Percentiles rank a stretch among this genome's conserved stretches.
Evolutionary conservation across 1,140 invertebrate genomes (phyloP).

Genomic region (Capitella teleta): DNA sequence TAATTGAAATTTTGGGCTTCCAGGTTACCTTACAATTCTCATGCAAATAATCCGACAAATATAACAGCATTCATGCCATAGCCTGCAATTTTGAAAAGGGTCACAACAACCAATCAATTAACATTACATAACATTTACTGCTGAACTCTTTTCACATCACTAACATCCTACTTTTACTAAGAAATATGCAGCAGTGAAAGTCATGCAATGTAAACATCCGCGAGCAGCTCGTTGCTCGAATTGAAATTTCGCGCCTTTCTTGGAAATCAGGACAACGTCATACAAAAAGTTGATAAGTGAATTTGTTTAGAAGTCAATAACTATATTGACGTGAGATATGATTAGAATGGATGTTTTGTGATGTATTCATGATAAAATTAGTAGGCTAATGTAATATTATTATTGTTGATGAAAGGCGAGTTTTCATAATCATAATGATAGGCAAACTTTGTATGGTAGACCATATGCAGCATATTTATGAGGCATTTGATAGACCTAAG

Average conservation of each 20-base stretch:
- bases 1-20: neutral
- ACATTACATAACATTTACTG: too few species aligned
- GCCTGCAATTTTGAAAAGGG: too few species aligned
- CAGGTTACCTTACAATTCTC: neutral
- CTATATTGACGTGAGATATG: too few species aligned
- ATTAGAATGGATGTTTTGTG: neutral
- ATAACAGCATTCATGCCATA: too few species aligned
- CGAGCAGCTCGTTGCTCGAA: neutral
- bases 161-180: too few species aligned
- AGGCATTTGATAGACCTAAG: too few species aligned
- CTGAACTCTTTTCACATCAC: too few species aligned
- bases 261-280: neutral
- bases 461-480: too few species aligned
- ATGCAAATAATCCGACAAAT: neutral
- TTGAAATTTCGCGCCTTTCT: neutral
- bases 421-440: neutral
- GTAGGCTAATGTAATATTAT: neutral
- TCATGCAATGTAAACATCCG: too few species aligned
- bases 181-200: too few species aligned
- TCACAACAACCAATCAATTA: too few species aligned
- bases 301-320: neutral
- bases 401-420: neutral
- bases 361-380: neutral
- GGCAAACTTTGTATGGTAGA: neutral
- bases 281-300: neutral